A percentile compares a stretch with the other conserved stretches of the same genome.
Conservation (phyloP, 2,113 vertebrate species). For the Seriola aureovittata region DNA sequence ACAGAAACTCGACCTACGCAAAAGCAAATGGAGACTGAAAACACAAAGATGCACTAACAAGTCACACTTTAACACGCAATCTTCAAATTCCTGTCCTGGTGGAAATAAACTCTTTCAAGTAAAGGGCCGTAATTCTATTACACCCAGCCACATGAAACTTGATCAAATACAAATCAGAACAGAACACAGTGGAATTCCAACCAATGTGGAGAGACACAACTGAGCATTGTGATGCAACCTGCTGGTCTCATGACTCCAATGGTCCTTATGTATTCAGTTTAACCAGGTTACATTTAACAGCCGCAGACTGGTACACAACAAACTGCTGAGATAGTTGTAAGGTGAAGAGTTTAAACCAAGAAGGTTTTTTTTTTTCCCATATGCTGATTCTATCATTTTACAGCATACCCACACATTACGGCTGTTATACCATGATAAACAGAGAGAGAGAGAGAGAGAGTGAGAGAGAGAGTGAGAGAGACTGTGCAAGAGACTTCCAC, state of each 20-base stretch:
- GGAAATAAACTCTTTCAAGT: background rate
- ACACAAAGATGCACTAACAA: background rate
- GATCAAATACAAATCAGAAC: slow-evolving; percentile 23
- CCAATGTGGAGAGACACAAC: slow-evolving; percentile 23
- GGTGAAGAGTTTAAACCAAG: background rate
- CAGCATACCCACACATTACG: background rate
- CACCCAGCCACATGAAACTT: slow-evolving; percentile 32
- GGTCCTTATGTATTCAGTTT: background rate
- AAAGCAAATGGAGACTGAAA: background rate
- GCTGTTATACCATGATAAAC: background rate
- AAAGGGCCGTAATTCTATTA: slow-evolving; percentile 14
- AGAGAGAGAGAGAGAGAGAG: too few relatives aligned
- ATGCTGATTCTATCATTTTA: background rate
- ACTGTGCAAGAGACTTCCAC: background rate
- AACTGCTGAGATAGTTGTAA: background rate
- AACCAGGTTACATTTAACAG: slow-evolving; percentile 25
- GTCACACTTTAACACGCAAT: background rate
- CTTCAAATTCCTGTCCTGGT: background rate
- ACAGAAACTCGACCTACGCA: background rate
- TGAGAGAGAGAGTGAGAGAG: too few relatives aligned
- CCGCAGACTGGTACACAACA: slow-evolving; percentile 3
- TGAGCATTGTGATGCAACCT: slow-evolving; percentile 24
- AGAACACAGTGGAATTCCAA: slow-evolving; percentile 33
- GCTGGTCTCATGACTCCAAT: slow-evolving; percentile 54
- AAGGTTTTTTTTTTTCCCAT: background rate